Percentiles rank a stretch among this genome's conserved stretches.
phyloP scores from a whole-genome alignment of 2,888 invertebrate species.

The Drosophila demipolita region DNA sequence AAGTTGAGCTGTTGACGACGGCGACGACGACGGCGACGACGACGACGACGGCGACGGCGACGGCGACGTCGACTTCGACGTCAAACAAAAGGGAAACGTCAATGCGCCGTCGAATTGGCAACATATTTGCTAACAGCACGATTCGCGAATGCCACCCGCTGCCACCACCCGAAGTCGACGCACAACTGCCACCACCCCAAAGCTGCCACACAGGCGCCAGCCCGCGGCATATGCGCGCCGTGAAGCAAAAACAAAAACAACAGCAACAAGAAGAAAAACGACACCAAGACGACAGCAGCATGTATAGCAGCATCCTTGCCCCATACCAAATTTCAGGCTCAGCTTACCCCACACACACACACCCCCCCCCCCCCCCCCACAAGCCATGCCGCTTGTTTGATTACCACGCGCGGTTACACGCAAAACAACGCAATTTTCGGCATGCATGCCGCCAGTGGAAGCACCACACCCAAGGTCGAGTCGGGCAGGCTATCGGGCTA shows the following conservation, averaged over 20 bases:
- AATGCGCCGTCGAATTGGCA: conserved; percentile 81
- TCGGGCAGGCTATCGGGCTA: conserved; percentile 4
- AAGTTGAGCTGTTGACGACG: conserved; percentile 75
- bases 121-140: conserved; percentile 83
- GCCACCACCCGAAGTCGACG: not conserved
- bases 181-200: conserved; percentile 7
- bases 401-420: conserved; percentile 85
- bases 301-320: conserved; percentile 44
- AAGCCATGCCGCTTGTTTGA: conserved; percentile 70
- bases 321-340: conserved; percentile 1
- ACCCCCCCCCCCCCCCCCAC: not conserved
- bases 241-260: conserved; percentile 8
- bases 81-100: conserved; percentile 77
- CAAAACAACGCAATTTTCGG: conserved; percentile 83
- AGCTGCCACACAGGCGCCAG: conserved; percentile 38
- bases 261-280: not conserved
- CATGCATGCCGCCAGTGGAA: conserved; percentile 75
- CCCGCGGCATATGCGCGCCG: conserved; percentile 67
- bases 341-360: not conserved
- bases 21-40: conserved; percentile 34
- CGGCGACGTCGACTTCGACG: conserved; percentile 39
- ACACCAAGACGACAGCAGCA: conserved; percentile 42
- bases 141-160: conserved; percentile 38
- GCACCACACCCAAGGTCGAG: conserved; percentile 29
- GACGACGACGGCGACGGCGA: conserved; percentile 64